phyloP scores from a whole-genome alignment of 2,888 invertebrate genomes.

The Cephus spinipes region DNA sequence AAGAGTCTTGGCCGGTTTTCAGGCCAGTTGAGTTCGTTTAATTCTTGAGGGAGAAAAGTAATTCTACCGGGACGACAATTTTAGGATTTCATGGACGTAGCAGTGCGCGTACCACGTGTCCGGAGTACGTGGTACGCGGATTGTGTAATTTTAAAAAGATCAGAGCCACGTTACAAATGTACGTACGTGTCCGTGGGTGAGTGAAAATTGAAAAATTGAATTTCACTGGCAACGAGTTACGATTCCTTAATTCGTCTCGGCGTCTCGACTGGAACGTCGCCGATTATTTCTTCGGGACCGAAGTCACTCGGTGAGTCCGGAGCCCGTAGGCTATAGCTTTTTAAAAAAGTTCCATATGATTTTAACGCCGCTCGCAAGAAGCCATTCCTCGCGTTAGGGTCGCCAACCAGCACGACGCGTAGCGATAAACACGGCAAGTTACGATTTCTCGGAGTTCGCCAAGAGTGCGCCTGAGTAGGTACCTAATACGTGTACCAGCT shows the following conservation, averaged over 20 bases:
- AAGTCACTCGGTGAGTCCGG: conserved; percentile 22
- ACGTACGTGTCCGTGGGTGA: background rate
- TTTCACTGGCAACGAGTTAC: background rate
- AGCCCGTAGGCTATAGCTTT: conserved; percentile 31
- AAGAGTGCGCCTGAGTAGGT: background rate
- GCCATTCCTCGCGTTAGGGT: conserved; percentile 59
- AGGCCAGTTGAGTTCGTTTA: background rate
- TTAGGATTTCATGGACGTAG: background rate
- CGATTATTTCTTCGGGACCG: background rate
- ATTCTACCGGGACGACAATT: background rate
- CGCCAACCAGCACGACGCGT: conserved; percentile 47
- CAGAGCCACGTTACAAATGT: background rate
- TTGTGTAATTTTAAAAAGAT: too few relatives aligned
- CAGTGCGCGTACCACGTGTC: background rate
- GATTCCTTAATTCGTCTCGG: background rate
- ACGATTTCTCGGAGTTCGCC: conserved; percentile 63
- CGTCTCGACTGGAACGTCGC: background rate
- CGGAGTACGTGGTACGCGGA: too few relatives aligned
- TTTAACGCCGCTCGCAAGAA: conserved; percentile 63
- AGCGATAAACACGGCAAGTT: conserved; percentile 66
- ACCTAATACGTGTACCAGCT: background rate
- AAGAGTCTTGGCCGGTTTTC: background rate
- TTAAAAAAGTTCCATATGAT: conserved; percentile 57
- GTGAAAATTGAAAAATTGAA: background rate
- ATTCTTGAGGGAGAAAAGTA: background rate